phyloP scores from a whole-genome alignment of 1,140 invertebrate species.

The Nilaparvata lugens region DNA sequence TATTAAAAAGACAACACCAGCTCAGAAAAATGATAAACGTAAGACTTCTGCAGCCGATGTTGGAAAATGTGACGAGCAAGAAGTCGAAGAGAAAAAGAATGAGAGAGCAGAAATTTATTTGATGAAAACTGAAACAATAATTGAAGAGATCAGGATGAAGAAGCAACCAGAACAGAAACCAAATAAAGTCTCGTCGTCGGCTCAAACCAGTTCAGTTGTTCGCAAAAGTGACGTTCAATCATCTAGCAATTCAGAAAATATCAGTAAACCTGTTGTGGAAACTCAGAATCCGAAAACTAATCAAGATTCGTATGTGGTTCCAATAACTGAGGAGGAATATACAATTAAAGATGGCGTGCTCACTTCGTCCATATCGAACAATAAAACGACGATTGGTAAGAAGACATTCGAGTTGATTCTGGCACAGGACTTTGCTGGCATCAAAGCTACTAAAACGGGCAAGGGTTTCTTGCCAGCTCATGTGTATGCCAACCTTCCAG shows the following conservation, averaged over 20 bases:
- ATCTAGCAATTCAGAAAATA: not conserved
- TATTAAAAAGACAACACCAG: constrained; percentile 13
- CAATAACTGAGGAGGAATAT: constrained; percentile 26
- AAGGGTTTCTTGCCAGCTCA: constrained; percentile 18
- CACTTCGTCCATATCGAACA: constrained; percentile 28
- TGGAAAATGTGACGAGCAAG: not conserved
- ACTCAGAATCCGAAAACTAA: constrained; percentile 18
- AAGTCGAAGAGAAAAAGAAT: constrained; percentile 5
- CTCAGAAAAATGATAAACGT: not conserved
- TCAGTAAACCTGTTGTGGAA: constrained; percentile 10
- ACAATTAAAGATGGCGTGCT: constrained; percentile 30
- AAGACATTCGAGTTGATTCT: constrained; percentile 41
- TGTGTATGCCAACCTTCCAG: constrained; percentile 37
- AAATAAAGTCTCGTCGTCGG: constrained; percentile 42
- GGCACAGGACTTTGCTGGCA: constrained; percentile 40
- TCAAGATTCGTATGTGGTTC: constrained; percentile 18
- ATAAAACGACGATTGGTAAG: constrained; percentile 25
- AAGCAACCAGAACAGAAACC: constrained; percentile 30
- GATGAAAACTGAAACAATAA: constrained; percentile 24
- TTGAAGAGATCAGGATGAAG: constrained; percentile 30
- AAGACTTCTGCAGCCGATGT: not conserved
- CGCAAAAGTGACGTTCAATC: constrained; percentile 23
- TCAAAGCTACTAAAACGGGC: constrained; percentile 37
- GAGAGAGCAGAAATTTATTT: constrained; percentile 24
- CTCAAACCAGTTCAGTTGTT: constrained; percentile 41